These are phyloP conservation scores for Ginglymostoma cirratum DNA, from an alignment of 2,113 vertebrate genomes.

Conservation along the genomic window DNA sequence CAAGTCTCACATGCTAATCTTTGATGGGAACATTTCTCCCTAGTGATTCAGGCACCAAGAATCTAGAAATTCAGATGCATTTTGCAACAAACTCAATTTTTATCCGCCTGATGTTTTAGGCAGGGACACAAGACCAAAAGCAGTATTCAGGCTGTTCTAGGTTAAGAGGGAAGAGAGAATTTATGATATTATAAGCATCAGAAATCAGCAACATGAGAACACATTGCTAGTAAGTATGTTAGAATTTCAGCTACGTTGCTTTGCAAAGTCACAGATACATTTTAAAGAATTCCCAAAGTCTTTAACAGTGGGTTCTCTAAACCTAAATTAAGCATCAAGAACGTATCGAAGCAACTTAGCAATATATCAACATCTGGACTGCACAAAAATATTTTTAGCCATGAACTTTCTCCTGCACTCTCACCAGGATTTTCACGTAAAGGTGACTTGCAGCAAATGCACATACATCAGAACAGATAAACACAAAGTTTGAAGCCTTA, in stretches of 20 bases:
- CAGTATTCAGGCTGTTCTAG: neutral
- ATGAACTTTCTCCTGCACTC: neutral
- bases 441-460: neutral
- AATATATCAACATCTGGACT: neutral
- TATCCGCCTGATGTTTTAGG: neutral
- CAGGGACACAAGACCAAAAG: neutral
- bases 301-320: neutral
- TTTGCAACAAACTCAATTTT: neutral
- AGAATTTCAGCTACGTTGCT: neutral
- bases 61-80: neutral
- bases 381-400: neutral
- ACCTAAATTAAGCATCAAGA: neutral
- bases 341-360: neutral
- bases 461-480: neutral
- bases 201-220: neutral
- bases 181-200: neutral
- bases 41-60: neutral
- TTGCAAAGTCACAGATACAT: neutral
- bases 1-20: neutral
- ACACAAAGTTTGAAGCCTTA: slow-evolving; percentile 7
- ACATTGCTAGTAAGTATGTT: neutral
- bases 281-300: neutral
- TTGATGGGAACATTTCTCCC: neutral
- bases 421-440: neutral
- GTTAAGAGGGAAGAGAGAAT: neutral